Conservation (phyloP, 2,797 vertebrate species). For the Vultur gryphus region DNA sequence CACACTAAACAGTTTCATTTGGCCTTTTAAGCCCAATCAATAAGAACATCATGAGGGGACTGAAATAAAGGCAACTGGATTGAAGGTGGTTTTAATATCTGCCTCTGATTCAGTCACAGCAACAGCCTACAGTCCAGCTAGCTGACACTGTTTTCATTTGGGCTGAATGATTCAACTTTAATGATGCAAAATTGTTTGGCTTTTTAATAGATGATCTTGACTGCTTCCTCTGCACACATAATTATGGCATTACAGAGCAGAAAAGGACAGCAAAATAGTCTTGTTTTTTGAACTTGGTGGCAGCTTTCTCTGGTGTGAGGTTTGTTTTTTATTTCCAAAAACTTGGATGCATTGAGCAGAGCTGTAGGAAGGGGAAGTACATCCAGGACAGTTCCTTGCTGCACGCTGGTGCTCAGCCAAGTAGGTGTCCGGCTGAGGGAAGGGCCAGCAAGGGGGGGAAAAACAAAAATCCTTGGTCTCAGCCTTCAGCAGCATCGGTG, state of each 20-base stretch:
- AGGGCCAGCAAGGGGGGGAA: not conserved
- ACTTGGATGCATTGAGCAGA: not conserved
- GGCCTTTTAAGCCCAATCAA: not conserved
- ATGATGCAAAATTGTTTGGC: not conserved
- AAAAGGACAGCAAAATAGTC: not conserved
- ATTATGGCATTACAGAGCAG: not conserved
- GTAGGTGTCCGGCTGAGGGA: not conserved
- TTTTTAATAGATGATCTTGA: not conserved
- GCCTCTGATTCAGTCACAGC: not conserved
- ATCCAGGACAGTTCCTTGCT: not conserved
- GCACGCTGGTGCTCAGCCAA: not conserved
- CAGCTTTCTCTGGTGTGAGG: accelerated
- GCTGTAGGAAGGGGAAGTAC: not conserved
- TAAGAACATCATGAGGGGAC: not conserved
- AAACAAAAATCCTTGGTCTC: not conserved
- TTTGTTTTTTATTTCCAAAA: not conserved
- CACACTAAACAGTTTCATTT: not conserved
- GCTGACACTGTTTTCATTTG: not conserved
- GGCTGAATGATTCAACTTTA: not conserved
- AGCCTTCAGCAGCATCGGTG: not conserved
- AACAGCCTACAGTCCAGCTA: not conserved
- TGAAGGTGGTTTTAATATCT: not conserved
- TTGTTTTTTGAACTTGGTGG: not conserved
- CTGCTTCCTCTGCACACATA: not conserved
- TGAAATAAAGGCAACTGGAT: not conserved